Evolutionary conservation across 2,888 invertebrate species (phyloP), one percentile per base, ranked within the genome.

Genomic region (Odontocerum albicorne): DNA sequence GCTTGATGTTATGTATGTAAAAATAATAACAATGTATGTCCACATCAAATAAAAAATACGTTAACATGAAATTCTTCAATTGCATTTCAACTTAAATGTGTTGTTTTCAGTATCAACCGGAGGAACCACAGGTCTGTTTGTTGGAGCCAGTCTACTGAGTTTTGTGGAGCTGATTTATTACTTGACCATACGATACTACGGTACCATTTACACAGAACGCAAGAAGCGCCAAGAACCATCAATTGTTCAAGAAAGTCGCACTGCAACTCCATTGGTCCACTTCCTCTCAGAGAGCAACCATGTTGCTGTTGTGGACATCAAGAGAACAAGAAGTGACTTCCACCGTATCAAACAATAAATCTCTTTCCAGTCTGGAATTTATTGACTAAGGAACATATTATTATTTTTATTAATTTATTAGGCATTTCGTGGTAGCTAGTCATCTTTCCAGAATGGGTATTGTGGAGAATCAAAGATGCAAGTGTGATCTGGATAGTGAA

Each of bases 71-170:
- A n/a, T n/a, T n/a, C n/a, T n/a, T n/a, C n/a, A n/a, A n/a, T n/a
- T n/a, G n/a, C n/a, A n/a, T n/a, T n/a, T n/a, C n/a, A n/a, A 16
- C 3, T 10, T 2, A 15, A 17, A 27, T 22, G 31, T 19, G 17
- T 42, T 8, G 17, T 7, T 50, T 50, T 42, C 46, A 85, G 85
- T 85, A 12, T 85, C 84, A 0, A 75, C 85, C 59, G 85, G 85
- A 3, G 84, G 85, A 32, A 83, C 84, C 2, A 80, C 84, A 1
- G 82, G 84, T 0, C 72, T 86, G 0, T 85, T 85, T 65, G 80
- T 84, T 10, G 85, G 85, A 8, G 85, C 85, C 7, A 85, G 85
- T 65, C 64, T 85, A n/a, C 70, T 86, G 0, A 85, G 85, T 64
- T 84, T 85, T 63, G 80, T 83, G 2, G 85, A 86, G 65, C 73